phyloP scores from a whole-genome alignment of 2,888 invertebrate genomes.

The Resseliella maxima region DNA sequence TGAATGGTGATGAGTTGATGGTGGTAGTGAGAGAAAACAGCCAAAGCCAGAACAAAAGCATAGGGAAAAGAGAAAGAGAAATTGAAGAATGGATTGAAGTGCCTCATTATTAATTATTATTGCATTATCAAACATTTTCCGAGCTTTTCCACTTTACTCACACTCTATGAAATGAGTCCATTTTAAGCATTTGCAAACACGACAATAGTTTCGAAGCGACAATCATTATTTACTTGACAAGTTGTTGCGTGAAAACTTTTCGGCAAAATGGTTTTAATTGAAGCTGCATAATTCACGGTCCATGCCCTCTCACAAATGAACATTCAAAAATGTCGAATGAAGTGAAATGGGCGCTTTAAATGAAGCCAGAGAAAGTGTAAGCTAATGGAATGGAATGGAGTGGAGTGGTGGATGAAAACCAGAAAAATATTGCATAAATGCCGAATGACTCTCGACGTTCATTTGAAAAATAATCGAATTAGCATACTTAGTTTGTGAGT shows the following conservation, averaged over 20 bases:
- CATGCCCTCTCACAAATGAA: background rate
- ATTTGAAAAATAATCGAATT: slow-evolving; percentile 33
- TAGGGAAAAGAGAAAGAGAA: background rate
- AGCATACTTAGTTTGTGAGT: slow-evolving; percentile 45
- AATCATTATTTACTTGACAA: slow-evolving; percentile 51
- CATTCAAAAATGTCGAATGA: slow-evolving; percentile 23
- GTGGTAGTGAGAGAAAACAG: background rate
- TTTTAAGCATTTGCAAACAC: slow-evolving; percentile 11
- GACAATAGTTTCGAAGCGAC: slow-evolving; percentile 33
- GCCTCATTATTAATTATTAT: slow-evolving; percentile 51
- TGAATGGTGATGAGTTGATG: too few relatives aligned
- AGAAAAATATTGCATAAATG: slow-evolving; percentile 14
- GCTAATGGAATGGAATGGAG: background rate
- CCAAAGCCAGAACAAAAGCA: background rate
- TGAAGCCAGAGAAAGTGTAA: background rate
- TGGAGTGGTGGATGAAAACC: background rate
- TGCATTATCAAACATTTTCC: background rate
- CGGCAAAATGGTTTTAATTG: slow-evolving; percentile 42
- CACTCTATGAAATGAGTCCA: background rate
- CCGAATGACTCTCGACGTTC: slow-evolving; percentile 24
- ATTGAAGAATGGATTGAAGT: slow-evolving; percentile 5
- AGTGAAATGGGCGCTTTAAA: background rate
- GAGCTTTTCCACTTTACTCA: background rate
- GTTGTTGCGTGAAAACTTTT: slow-evolving; percentile 49
- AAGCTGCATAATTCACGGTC: slow-evolving; percentile 51